Conservation (phyloP, 2,797 vertebrate species). For the Melanogrammus aeglefinus region DNA sequence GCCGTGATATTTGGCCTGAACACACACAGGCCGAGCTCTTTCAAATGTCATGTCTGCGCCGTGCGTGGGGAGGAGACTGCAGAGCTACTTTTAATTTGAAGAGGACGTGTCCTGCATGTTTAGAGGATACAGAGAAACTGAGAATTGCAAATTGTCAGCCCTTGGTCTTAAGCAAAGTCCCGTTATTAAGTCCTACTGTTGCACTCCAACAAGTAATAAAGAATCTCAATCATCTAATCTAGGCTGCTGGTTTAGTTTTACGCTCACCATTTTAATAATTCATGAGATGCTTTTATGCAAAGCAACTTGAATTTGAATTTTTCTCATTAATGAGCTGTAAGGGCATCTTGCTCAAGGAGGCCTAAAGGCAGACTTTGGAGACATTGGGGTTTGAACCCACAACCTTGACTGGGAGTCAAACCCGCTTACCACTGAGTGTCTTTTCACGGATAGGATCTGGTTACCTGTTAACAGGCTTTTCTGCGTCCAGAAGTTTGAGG, state of each 20-base stretch:
- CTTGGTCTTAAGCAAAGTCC: neutral
- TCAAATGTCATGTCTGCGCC: conserved; percentile 36
- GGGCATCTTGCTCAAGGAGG: neutral
- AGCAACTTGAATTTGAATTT: neutral
- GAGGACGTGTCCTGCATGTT: conserved; percentile 13
- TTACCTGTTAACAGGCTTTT: conserved; percentile 88
- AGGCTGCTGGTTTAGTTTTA: neutral
- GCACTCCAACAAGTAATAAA: neutral
- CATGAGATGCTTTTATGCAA: neutral
- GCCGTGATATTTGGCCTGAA: conserved; percentile 33
- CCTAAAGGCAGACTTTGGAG: neutral
- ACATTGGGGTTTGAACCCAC: neutral
- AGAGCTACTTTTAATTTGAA: conserved; percentile 22
- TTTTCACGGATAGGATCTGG: neutral
- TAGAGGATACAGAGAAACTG: neutral
- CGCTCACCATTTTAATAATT: neutral
- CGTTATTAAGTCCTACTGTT: neutral
- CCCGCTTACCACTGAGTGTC: too few species aligned
- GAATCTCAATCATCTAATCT: neutral
- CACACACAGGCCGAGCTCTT: conserved; percentile 33
- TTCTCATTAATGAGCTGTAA: neutral
- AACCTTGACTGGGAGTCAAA: neutral
- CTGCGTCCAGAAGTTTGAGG: conserved; percentile 89
- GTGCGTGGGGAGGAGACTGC: conserved; percentile 8
- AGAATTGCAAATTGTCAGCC: neutral